phyloP scores from a whole-genome alignment of 2,113 vertebrate species.

The western clawed frog (Xenopus tropicalis) region UCB_Xtro_10.0 CM004446.2:113088501-113089000 shows the following conservation, averaged over 20 bases:
- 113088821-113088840: constrained; percentile 38
- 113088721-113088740: constrained; percentile 39
- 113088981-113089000: too few species aligned
- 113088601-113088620: constrained; percentile 46
- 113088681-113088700: constrained; percentile 30
- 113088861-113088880: neutral
- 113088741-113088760: constrained; percentile 37
- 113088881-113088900: neutral
- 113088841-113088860: constrained; percentile 17
- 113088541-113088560: constrained; percentile 4
- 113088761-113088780: constrained; percentile 43
- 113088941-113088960: too few species aligned
- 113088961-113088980: too few species aligned
- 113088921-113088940: neutral
- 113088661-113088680: constrained; percentile 45
- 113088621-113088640: constrained; percentile 37
- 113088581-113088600: constrained; percentile 26
- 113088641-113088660: constrained; percentile 41
- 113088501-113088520: constrained; percentile 1
- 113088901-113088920: neutral
- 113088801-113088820: constrained; percentile 18
- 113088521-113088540: constrained; percentile 23
- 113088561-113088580: constrained; percentile 20
- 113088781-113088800: constrained; percentile 33
- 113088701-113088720: constrained; percentile 35